Percentiles rank a stretch among this genome's conserved stretches.
These are phyloP conservation scores for Charanyca ferruginea DNA, from an alignment of 2,888 invertebrate species.

Conservation along the genomic window DNA sequence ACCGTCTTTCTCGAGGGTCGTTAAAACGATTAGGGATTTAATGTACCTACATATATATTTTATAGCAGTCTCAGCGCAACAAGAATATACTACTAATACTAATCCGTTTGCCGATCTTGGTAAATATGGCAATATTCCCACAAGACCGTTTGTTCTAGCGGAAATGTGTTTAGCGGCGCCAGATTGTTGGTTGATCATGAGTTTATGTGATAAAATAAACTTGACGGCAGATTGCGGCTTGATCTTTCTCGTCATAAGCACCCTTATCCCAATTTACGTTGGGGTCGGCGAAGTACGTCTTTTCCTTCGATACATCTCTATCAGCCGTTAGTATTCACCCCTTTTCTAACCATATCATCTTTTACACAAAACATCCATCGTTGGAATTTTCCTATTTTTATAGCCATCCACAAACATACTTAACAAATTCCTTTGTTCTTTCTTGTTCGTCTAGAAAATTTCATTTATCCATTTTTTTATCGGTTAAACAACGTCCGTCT, in stretches of 20 bases:
- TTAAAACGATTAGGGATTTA: slow-evolving; percentile 26
- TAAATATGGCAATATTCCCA: slow-evolving; percentile 45
- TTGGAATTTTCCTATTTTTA: not conserved
- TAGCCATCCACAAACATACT: not conserved
- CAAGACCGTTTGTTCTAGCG: slow-evolving; percentile 13
- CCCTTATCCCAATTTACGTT: not conserved
- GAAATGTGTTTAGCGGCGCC: not conserved
- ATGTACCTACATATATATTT: not conserved
- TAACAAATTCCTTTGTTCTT: slow-evolving; percentile 8
- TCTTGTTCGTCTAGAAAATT: slow-evolving; percentile 13
- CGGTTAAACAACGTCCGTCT: slow-evolving; percentile 10
- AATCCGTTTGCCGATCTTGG: slow-evolving; percentile 35
- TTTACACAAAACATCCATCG: not conserved
- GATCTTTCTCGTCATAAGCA: not conserved
- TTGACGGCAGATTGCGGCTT: slow-evolving; percentile 10
- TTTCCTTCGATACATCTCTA: not conserved
- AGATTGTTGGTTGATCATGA: slow-evolving; percentile 27
- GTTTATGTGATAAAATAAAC: slow-evolving; percentile 3
- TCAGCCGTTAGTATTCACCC: not conserved
- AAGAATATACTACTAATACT: slow-evolving; percentile 17
- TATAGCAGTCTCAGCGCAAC: slow-evolving; percentile 23
- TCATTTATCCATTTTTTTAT: not conserved
- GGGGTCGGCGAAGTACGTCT: not conserved
- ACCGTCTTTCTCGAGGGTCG: slow-evolving; percentile 5
- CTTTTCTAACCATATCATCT: slow-evolving; percentile 3